These are phyloP conservation scores for Sebastes iracundus DNA, from an alignment of 2,797 vertebrate species.

Conservation along the genomic window DNA sequence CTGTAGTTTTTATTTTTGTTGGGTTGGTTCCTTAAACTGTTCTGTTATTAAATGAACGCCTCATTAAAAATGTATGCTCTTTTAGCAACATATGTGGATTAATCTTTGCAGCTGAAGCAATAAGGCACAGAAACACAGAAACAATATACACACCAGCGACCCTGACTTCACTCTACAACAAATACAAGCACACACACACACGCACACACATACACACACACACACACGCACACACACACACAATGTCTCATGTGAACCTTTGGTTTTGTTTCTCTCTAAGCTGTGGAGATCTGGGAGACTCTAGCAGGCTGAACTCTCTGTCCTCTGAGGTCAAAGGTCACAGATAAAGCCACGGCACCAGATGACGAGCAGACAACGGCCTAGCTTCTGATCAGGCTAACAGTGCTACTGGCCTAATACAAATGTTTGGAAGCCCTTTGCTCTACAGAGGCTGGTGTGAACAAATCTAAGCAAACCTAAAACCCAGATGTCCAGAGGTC, in stretches of 20 bases:
- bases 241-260: not conserved
- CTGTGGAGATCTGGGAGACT: conserved; percentile 32
- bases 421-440: conserved; percentile 49
- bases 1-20: not conserved
- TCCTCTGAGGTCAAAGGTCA: conserved; percentile 48
- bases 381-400: conserved; percentile 40
- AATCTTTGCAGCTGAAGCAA: conserved; percentile 8
- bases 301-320: conserved; percentile 35
- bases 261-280: conserved; percentile 28
- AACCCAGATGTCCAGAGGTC: not conserved
- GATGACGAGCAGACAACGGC: conserved; percentile 37
- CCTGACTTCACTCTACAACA: not conserved
- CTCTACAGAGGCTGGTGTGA: not conserved
- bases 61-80: not conserved
- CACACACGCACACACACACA: not conserved
- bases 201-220: not conserved
- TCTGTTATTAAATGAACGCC: not conserved
- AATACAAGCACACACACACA: not conserved
- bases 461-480: conserved; percentile 1
- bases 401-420: conserved; percentile 19
- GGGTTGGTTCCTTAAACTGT: not conserved
- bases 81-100: not conserved
- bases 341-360: conserved; percentile 48
- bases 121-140: not conserved
- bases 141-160: not conserved